A percentile compares a stretch with the other conserved stretches of the same genome.
phyloP scores from a whole-genome alignment of 2,113 vertebrate species.

The Calypte anna region DNA sequence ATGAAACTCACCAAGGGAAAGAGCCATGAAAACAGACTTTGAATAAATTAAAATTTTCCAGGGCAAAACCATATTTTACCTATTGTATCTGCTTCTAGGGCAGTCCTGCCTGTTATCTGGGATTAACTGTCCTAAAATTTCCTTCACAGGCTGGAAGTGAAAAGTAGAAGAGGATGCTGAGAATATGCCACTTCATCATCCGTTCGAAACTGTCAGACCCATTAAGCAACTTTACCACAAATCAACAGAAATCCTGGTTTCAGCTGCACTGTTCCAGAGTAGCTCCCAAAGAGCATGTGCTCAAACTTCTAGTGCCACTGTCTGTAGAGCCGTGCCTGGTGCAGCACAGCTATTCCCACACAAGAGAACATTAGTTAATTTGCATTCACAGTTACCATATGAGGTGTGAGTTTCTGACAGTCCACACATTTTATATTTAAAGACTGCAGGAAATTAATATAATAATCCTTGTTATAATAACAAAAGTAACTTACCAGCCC shows the following conservation, averaged over 20 bases:
- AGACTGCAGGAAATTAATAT: conserved; percentile 36
- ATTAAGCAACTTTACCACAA: conserved; percentile 8
- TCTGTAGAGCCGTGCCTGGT: conserved; percentile 16
- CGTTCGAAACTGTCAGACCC: background rate
- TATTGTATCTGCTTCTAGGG: background rate
- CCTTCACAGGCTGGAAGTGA: background rate
- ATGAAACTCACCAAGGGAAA: background rate
- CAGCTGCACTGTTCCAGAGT: conserved; percentile 22
- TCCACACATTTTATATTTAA: conserved; percentile 69
- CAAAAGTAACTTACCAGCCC: conserved; percentile 90
- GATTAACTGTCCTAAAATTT: background rate
- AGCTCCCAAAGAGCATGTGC: conserved; percentile 7
- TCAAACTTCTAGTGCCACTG: conserved; percentile 56
- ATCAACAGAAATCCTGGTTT: background rate
- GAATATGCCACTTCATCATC: background rate
- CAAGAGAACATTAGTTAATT: conserved; percentile 65
- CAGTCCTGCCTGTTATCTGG: background rate
- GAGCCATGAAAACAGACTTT: background rate
- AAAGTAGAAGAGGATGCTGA: background rate
- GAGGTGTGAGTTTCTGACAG: conserved; percentile 64
- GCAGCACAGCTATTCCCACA: conserved; percentile 55
- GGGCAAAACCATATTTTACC: background rate
- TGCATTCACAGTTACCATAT: conserved; percentile 70
- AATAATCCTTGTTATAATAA: conserved; percentile 34
- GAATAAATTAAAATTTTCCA: conserved; percentile 50